Base-by-base conservation (phyloP, 1,140 invertebrate genomes). In the Meloidogyne exigua region DNA sequence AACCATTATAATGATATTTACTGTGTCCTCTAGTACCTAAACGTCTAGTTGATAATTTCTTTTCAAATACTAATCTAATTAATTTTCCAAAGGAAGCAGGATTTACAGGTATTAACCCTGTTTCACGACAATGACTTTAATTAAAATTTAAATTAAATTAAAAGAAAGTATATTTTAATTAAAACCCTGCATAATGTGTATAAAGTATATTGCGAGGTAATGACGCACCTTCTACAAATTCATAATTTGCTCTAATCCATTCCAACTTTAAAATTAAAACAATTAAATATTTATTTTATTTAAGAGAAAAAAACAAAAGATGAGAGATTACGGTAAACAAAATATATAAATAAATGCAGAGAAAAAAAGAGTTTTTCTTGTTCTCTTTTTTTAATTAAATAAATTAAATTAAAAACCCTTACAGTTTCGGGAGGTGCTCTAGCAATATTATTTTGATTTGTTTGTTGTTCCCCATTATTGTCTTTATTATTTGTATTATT, bases 51-150 rank as follows among this genome's bases (percentile, higher is more conserved):
- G 95, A 90, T 77, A 99, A 90, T 12, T 95, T 95, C 78, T 97
- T 90, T n/a, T 57, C 18, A 90, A 99, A 99, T 49, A 99, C 96
- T 7, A 95, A 96, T 62, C 96, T 91, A 83, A 99, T 99, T 15
- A 99, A 90, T 89, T 99, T 99, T 36, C 96, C 96, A 91, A 99
- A 99, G 49, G 95, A 97, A 12, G 96, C 96, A 66, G 95, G 95
- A 91, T 99, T 99, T 74, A 99, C 96, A 10, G 95, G 95, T 88
- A 98, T 95, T 72, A 98, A 89, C 88, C 95, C 95, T 85, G 95
- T 92, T 84, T 98, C 93, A 65, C 92, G 91, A 89, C 96, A 98
- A 77, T 84, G 83, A 13, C 72, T 81, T 15, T 65, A 79, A 62
- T 36, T 49, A 25, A 23, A 9, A 18, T 36, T 11, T 36, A 42